Percentiles rank a stretch among this genome's conserved stretches.
These are phyloP conservation scores for Kryptolebias marmoratus DNA, from an alignment of 2,113 vertebrate genomes.

Conservation along the genomic window DNA sequence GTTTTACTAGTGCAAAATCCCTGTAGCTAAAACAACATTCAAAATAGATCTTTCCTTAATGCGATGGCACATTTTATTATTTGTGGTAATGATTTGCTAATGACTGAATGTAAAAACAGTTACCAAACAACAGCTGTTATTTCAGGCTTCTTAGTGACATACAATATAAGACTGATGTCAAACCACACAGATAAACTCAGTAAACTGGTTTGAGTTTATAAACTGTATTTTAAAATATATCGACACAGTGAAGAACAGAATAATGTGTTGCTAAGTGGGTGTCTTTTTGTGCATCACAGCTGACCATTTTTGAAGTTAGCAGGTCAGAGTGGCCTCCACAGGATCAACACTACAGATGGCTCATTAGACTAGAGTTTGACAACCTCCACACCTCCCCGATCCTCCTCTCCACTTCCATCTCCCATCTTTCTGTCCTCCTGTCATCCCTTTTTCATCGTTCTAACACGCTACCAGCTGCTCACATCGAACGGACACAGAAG, in stretches of 20 bases:
- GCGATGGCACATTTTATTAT: too few relatives aligned
- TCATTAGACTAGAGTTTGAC: slow-evolving; percentile 73
- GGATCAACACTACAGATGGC: slow-evolving; percentile 69
- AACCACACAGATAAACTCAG: neutral
- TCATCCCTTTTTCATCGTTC: slow-evolving; percentile 65
- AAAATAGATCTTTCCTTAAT: too few relatives aligned
- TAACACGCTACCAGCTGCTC: slow-evolving; percentile 64
- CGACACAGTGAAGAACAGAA: neutral
- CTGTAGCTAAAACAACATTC: too few relatives aligned
- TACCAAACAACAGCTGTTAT: too few relatives aligned
- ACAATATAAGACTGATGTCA: neutral
- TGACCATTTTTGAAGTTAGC: slow-evolving; percentile 34
- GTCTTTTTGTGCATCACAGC: slow-evolving; percentile 1
- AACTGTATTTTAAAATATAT: too few relatives aligned
- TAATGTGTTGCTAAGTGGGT: slow-evolving; percentile 1
- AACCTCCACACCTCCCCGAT: neutral
- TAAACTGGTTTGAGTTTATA: too few relatives aligned
- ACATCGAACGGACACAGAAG: slow-evolving; percentile 35
- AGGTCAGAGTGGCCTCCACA: slow-evolving; percentile 56
- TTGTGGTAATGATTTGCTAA: too few relatives aligned
- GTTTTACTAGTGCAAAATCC: too few relatives aligned
- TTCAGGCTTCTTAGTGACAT: neutral
- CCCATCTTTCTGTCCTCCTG: slow-evolving; percentile 54
- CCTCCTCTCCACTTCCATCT: slow-evolving; percentile 33
- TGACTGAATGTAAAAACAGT: too few relatives aligned